Base-by-base conservation (phyloP, 2,113 vertebrate genomes). In the Ariopsis seemanni region DNA sequence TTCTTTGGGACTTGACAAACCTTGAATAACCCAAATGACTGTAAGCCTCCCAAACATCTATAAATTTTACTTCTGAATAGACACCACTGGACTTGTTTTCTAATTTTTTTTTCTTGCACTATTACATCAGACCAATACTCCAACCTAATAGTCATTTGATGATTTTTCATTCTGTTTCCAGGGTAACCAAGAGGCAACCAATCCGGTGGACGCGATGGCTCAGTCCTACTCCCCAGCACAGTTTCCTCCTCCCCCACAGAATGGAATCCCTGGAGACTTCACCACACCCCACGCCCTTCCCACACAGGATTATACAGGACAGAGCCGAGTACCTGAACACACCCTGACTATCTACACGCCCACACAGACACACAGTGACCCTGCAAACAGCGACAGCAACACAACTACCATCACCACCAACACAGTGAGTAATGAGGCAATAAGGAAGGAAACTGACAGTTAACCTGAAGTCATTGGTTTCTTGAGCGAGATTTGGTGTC, bases 181-280 rank as follows among this genome's bases (percentile, higher is more conserved):
- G 98, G 97, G 97, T 95, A 99, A 96, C 94, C 98, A 99, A 96
- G 97, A 99, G 96, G 95, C 96, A 95, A 95, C 96, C 94, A 97
- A 97, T 92, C 94, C 95, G 84, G 97, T 96, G 83, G 98, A 98
- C 93, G 96, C 96, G 2, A 98, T 98, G 98, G 97, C 97, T 92
- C 98, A 99, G 94, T 96, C 98, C 93, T 98, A 97, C 92, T 95
- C 97, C 94, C 95, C 97, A 0, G 95, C 97, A 94, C 97, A 97
- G 95, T 97, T 97, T 88, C 96, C 97, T 0, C 96, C 96, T 0
- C 97, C 97, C 2, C 96, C 97, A 88, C 97, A 98, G 96, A 98
- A 97, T 52, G 96, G 97, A 90, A 96, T 98, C 92, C 97, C 97
- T 0, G 93, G 97, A 50, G 98, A 98, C 91, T 99, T 95, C 0